Evolutionary conservation across 1,140 invertebrate genomes (phyloP), one percentile per base, ranked within the genome.

Genomic region (Idris sp.): DNA sequence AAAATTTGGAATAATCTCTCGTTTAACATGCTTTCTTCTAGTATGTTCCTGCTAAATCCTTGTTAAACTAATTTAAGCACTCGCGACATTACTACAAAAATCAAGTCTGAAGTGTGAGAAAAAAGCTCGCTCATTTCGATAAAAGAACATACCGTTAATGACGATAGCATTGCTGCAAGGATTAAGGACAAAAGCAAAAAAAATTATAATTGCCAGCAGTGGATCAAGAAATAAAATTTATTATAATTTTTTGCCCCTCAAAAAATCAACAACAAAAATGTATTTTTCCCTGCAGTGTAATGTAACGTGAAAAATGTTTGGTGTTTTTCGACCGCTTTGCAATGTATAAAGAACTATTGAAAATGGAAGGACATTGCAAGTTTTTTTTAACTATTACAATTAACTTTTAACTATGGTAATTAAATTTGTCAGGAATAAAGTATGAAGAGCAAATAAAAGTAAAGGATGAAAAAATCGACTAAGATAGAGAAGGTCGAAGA

Each of bases 51-150:
- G 54, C 49, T 59, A 65, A 73, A 73, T 74, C 46, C 61, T 58
- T 58, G 58, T 72, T 56, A 64, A 72, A 64, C 41, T 72, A 61
- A 74, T 74, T 74, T 74, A 72, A 58, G 58, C 36, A 38, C 51
- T 58, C 33, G 46, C 40, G n/a, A 44, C 35, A 54, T 48, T 38
- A 30, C 19, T 41, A 51, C 26, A 73, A 73, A 73, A 54, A 59
- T 74, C 69, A 58, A 48, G 53, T 14, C 28, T 53, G 31, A 49
- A 49, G 35, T 22, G 51, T 33, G n/a, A 16, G 11, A 41, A 56
- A 38, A 67, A 56, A 40, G 11, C 19, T 9, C 31, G 35, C 7
- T 14, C n/a, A 10, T 51, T 22, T 48, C 46, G 53, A 61, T 61
- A 71, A 53, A 40, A 6, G 18, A 48, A 28, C 43, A 44, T 26